Evolutionary conservation across 2,888 invertebrate species (phyloP), one percentile per base, ranked within the genome.

Genomic region (Drosophila cognata): DNA sequence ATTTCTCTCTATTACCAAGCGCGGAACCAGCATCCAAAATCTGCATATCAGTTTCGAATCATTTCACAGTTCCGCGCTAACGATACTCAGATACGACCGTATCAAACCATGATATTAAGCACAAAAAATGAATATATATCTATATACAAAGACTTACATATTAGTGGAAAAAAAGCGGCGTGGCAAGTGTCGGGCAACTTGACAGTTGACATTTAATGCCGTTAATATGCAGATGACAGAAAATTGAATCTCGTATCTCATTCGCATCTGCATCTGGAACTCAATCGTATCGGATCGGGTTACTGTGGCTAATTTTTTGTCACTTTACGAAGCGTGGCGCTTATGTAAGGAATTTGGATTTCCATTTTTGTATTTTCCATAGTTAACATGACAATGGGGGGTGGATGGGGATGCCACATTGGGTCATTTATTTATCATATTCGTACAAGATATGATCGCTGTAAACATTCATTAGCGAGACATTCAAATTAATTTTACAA

Each of bases 401-500:
- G 13, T 51, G 60, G 52, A 2, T 43, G 35, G 60, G n/a, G 29
- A 31, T 33, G 31, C 33, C 43, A 7, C 21, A 46, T 46, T 28
- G 55, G 35, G 53, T 33, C 41, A 61, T 50, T 53, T 58, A 51
- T 46, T 13, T 58, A n/a, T 38, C 48, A 48, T 53, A 64, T 60
- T 46, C 43, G 43, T 66, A 71, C 46, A 66, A 78, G 79, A 72
- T 88, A 82, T 82, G 81, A 84, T 36, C 41, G 75, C 81, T 74
- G 78, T 78, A 79, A 74, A 65, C 88, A 79, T 74, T 85, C 83
- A 90, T 87, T 87, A 88, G 71, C 65, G 71, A 82, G 77, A 85
- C 89, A 84, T 88, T 90, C 87, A 90, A 90, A 90, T 90, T 88
- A 89, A 89, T 90, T 86, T 90, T 69, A 51, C 51, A 71, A 57